A percentile compares a stretch with the other conserved stretches of the same genome.
Conservation (phyloP, 2,797 vertebrate genomes). For the Rhodeus uyekii region DNA sequence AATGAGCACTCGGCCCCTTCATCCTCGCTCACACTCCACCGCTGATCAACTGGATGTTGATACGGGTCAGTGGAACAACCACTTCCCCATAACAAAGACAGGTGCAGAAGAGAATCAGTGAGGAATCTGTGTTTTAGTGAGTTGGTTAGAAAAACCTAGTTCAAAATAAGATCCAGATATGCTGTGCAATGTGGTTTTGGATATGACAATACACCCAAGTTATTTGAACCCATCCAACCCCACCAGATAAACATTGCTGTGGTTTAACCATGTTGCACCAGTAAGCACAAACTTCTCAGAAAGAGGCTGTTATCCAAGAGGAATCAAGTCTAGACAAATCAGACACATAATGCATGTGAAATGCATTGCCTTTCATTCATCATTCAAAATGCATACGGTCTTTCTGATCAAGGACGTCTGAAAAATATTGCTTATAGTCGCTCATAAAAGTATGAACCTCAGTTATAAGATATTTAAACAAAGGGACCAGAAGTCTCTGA, state of each 20-base stretch:
- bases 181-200: neutral
- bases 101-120: neutral
- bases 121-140: neutral
- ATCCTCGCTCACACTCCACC: constrained; percentile 1
- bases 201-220: neutral
- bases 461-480: neutral
- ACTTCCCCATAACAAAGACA: neutral
- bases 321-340: neutral
- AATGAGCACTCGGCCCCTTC: constrained; percentile 27
- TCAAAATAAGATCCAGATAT: neutral
- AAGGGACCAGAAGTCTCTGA: neutral
- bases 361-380: neutral
- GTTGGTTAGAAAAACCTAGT: neutral
- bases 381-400: neutral
- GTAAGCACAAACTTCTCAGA: neutral
- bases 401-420: neutral
- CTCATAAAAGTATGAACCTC: neutral
- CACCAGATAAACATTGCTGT: neutral
- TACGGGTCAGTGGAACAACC: neutral
- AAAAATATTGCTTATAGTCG: neutral
- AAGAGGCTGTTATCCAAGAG: neutral
- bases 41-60: constrained; percentile 4
- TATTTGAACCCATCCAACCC: neutral
- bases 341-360: neutral
- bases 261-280: neutral